phyloP scores from a whole-genome alignment of 2,113 vertebrate species.

The Oplegnathus fasciatus region DNA sequence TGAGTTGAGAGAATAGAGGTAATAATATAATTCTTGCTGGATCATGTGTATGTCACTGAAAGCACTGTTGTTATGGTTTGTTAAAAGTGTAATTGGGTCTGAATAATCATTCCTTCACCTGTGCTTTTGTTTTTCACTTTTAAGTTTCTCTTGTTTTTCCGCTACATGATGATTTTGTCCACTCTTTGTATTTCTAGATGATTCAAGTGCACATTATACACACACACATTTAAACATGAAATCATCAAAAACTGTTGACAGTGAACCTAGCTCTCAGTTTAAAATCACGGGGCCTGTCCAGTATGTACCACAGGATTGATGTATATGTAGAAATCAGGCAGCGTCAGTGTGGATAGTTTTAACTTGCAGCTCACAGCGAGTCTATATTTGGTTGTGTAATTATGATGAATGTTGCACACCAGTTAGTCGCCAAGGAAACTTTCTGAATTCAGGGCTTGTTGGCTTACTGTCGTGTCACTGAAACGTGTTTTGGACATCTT shows the following conservation, averaged over 20 bases:
- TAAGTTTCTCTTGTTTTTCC: neutral
- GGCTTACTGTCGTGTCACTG: neutral
- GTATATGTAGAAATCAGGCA: conserved; percentile 1
- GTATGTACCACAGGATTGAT: conserved; percentile 3
- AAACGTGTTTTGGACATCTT: neutral
- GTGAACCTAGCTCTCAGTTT: neutral
- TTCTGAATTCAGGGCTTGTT: conserved; percentile 28
- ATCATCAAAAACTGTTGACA: conserved; percentile 14
- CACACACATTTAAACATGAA: conserved; percentile 24
- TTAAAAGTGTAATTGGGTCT: conserved; percentile 33
- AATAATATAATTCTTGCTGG: conserved; percentile 44
- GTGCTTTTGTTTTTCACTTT: conserved; percentile 26
- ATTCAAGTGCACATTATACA: conserved; percentile 37
- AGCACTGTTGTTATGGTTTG: conserved; percentile 40
- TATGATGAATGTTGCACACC: conserved; percentile 25
- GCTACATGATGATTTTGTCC: conserved; percentile 22
- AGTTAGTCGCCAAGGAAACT: conserved; percentile 39
- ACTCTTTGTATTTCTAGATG: conserved; percentile 19
- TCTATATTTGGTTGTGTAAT: conserved; percentile 24
- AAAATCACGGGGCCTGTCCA: conserved; percentile 22
- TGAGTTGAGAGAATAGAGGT: conserved; percentile 22
- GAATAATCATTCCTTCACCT: conserved; percentile 72
- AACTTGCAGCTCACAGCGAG: conserved; percentile 25
- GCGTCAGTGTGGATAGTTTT: conserved; percentile 12
- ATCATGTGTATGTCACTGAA: conserved; percentile 41